Conservation (phyloP, 92 coral and sea anemone genomes). For the Muricea muricata region DNA sequence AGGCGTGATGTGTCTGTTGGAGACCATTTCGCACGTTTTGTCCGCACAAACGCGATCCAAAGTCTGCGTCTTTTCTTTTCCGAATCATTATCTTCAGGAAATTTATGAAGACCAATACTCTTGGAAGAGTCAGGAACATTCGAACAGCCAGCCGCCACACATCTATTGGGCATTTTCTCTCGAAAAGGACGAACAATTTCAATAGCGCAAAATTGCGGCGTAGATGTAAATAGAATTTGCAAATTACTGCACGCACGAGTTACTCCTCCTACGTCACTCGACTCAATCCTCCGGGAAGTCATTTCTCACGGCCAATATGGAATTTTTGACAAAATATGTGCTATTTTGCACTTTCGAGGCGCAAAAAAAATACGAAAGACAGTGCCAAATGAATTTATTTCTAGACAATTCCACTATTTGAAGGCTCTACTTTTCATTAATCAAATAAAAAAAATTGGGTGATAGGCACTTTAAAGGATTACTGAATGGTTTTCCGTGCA, state of each 20-base stretch:
- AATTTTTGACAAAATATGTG: not conserved
- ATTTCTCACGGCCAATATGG: not conserved
- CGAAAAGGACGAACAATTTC: not conserved
- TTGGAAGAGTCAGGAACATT: slow-evolving; percentile 22
- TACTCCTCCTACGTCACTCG: not conserved
- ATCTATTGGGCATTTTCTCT: slow-evolving; percentile 2
- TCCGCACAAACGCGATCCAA: too few species aligned
- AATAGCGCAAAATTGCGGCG: not conserved
- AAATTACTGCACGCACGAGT: not conserved
- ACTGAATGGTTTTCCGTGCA: too few species aligned
- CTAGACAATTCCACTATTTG: too few species aligned
- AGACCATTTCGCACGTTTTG: too few species aligned
- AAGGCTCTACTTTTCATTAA: not conserved
- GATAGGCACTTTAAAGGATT: not conserved
- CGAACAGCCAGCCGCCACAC: slow-evolving; percentile 45
- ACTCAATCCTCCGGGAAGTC: not conserved
- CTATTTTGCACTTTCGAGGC: not conserved
- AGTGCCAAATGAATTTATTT: not conserved
- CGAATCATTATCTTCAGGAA: too few species aligned
- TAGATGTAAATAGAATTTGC: too few species aligned
- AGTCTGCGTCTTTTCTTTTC: too few species aligned
- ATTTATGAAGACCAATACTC: too few species aligned
- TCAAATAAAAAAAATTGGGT: not conserved
- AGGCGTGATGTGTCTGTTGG: too few species aligned
- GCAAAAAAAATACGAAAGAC: not conserved